Conservation (phyloP, 1,140 invertebrate species). For the Drosophila kepulauana region DNA sequence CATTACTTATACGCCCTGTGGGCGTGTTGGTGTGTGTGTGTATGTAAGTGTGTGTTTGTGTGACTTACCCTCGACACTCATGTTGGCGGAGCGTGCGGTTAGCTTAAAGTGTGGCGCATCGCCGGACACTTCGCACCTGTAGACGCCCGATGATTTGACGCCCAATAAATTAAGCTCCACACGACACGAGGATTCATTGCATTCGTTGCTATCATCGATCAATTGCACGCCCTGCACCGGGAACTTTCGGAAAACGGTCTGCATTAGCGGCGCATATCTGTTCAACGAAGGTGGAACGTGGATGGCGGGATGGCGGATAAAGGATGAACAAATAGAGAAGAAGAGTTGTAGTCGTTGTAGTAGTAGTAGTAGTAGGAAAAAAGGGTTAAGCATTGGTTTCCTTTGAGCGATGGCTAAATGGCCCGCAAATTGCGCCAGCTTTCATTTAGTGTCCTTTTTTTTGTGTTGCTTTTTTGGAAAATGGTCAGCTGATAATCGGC, state of each 20-base stretch:
- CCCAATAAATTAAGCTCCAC: slow-evolving; percentile 86
- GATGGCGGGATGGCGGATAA: background rate
- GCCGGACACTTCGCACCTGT: slow-evolving; percentile 88
- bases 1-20: slow-evolving; percentile 54
- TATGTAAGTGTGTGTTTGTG: too few species aligned
- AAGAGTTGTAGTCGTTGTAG: slow-evolving; percentile 2
- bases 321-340: background rate
- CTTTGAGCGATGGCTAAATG: slow-evolving; percentile 56
- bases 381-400: slow-evolving; percentile 26
- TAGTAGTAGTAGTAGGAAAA: background rate
- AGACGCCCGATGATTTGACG: slow-evolving; percentile 86
- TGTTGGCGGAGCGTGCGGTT: slow-evolving; percentile 86
- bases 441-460: slow-evolving; percentile 38
- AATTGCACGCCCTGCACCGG: slow-evolving; percentile 88
- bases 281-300: too few species aligned
- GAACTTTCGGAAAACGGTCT: slow-evolving; percentile 72
- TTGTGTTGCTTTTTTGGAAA: slow-evolving; percentile 2
- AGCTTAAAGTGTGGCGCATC: slow-evolving; percentile 88
- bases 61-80: slow-evolving; percentile 87
- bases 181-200: slow-evolving; percentile 85
- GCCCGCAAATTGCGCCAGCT: slow-evolving; percentile 65
- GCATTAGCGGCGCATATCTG: slow-evolving; percentile 80
- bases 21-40: background rate
- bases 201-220: slow-evolving; percentile 90
- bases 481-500: slow-evolving; percentile 68